Conservation (phyloP, 1,140 invertebrate species). For the Choristoneura fumiferana region DNA sequence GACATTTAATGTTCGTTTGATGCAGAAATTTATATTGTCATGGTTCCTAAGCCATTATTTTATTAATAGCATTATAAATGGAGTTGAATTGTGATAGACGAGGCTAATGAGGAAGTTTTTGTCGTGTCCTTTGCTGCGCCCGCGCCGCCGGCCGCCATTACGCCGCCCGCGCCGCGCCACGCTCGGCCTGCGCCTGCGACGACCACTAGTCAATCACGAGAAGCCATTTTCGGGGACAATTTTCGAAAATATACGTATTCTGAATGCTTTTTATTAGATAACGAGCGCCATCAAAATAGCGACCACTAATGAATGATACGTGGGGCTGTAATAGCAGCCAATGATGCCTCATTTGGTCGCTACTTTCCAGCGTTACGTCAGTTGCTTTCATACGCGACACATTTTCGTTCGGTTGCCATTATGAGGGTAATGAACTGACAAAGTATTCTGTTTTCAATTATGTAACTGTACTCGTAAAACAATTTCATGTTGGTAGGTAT, state of each 20-base stretch:
- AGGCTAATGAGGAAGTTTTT: slow-evolving; percentile 58
- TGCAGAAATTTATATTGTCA: slow-evolving; percentile 52
- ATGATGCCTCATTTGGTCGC: slow-evolving; percentile 19
- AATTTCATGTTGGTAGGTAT: too few relatives aligned
- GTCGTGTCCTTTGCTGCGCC: slow-evolving; percentile 47
- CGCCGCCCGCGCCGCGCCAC: slow-evolving; percentile 19
- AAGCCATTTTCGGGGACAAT: slow-evolving; percentile 29
- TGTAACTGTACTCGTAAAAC: too few relatives aligned
- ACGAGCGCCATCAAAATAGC: slow-evolving; percentile 24
- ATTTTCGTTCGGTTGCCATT: neutral
- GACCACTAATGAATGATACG: slow-evolving; percentile 25
- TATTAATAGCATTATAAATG: slow-evolving; percentile 74
- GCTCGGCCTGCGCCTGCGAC: slow-evolving; percentile 16
- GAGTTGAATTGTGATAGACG: slow-evolving; percentile 52
- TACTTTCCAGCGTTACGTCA: slow-evolving; percentile 15
- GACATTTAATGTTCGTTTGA: slow-evolving; percentile 63
- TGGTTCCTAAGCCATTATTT: slow-evolving; percentile 46
- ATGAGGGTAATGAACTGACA: neutral
- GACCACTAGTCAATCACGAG: slow-evolving; percentile 23
- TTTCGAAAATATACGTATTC: slow-evolving; percentile 29
- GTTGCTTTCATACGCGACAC: neutral
- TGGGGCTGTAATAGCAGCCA: slow-evolving; percentile 20
- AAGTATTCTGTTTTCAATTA: neutral
- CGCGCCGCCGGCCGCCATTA: slow-evolving; percentile 8
- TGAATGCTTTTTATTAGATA: slow-evolving; percentile 33